Evolutionary conservation across 2,797 vertebrate genomes (phyloP), one percentile per base, ranked within the genome.

Genomic region (Manis crassicaudata): DNA sequence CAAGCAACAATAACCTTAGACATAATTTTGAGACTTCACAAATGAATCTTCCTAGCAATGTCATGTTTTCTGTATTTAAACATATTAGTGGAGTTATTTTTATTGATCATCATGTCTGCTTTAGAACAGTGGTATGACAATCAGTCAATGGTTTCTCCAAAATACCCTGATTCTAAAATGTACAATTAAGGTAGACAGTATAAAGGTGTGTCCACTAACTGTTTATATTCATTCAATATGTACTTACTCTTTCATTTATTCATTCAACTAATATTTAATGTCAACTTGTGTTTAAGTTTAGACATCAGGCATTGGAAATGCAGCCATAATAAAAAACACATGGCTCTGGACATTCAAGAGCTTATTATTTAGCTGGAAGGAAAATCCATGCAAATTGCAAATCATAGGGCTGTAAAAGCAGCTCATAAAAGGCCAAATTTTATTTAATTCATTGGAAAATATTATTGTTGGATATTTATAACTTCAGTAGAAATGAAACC

Each of bases 361-460:
- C 35, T 62, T 96, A 76, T 73, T 84, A 82, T 54, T 90, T 89
- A 91, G 0, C 16, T 86, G 13, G 46, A 54, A 88, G 40, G 90
- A 88, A 23, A 1, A 70, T 60, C 27, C 12, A 82, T 62, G 27
- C 29, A 76, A 75, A 88, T 9, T 52, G 7, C 23, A 83, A 11
- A 37, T 18, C 21, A 37, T 23, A 29, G 32, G 1, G 5, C 32
- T 75, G 46, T 76, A 80, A 87, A 63, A 92, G 12, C 7, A 86
- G 35, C 2, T 18, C 60, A 73, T 43, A 62, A 91, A 83, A 54
- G 27, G 50, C 5, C 4, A 65, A 43, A 58, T 79, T 86, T 79
- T 84, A 90, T 82, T 85, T 95, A 70, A 75, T 88, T 81, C 7
- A 81, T 21, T 82, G 65, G 79, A 88, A 80, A 79, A 76, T 63